Evolutionary conservation across 1,140 invertebrate species (phyloP), one percentile per base, ranked within the genome.

Genomic region (Calycopis cecrops): DNA sequence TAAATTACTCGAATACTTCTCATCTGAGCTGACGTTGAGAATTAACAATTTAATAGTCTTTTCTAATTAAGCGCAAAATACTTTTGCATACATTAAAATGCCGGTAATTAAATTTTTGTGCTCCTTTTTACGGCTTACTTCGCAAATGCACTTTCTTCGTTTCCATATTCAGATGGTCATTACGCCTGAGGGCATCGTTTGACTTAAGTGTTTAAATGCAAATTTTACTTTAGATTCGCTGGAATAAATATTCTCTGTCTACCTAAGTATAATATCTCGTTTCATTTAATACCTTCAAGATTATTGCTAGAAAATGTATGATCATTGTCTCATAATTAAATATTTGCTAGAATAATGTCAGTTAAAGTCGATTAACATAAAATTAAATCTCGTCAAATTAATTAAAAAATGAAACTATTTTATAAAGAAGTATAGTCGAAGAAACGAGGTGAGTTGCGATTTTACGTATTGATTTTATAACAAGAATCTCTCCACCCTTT

Each of bases 81-180:
- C 50, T 57, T 62, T 35, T 53, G 55, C 48, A 56, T 58, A 55
- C 49, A 60, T 51, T 53, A 64, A 67, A 59, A 64, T 61, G 55
- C 28, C 35, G 17, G 55, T 57, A 61, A 64, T 64, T 64, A 61
- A 61, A 64, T 57, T 58, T 58, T 64, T 64, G 60, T 61, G 55
- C 49, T 40, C 52, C 40, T 55, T 64, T 62, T 57, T 61, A 51
- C 14, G 42, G 52, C 18, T 61, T 34, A 40, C 50, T 28, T 48
- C 55, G 59, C 34, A 38, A 60, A 58, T 67, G 57, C 63, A 65
- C 56, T 59, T 55, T 60, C 55, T 52, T 33, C 34, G 49, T 63
- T 57, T 61, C 28, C 59, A 55, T 61, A 64, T 61, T 61, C 44
- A 35, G 28, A 49, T 35, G 35, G 28, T 52, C 62, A 64, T 64